These are phyloP conservation scores for Antidorcas marsupialis DNA, from an alignment of 2,113 vertebrate species.

Conservation along the genomic window DNA sequence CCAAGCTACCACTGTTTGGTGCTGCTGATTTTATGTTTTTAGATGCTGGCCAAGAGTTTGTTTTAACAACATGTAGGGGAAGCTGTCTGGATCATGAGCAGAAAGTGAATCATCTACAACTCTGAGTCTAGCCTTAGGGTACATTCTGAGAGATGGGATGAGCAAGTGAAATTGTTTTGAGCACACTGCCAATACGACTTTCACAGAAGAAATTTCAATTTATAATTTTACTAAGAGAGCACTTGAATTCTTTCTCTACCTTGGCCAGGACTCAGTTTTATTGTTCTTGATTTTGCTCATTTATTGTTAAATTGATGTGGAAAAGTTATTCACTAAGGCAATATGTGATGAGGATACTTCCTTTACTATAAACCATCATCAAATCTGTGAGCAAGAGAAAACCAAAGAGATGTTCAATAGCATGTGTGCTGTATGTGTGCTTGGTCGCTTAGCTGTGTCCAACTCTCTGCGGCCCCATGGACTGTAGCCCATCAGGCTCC, in stretches of 20 bases:
- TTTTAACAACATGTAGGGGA: background rate
- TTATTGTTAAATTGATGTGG: background rate
- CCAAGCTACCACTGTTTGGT: background rate
- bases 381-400: background rate
- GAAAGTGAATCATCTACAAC: background rate
- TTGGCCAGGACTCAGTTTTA: background rate
- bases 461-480: accelerated
- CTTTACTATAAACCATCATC: background rate
- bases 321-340: background rate
- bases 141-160: background rate
- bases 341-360: background rate
- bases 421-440: background rate
- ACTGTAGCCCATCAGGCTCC: background rate
- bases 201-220: background rate
- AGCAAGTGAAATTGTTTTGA: background rate
- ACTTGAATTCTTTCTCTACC: background rate
- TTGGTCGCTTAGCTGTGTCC: background rate
- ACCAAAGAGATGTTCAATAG: background rate
- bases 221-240: background rate
- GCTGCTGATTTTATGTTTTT: background rate
- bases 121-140: slow-evolving; percentile 4
- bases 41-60: background rate
- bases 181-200: background rate
- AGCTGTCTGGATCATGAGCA: background rate
- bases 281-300: background rate